phyloP scores from a whole-genome alignment of 1,140 invertebrate species.

The Dreissena polymorpha region DNA sequence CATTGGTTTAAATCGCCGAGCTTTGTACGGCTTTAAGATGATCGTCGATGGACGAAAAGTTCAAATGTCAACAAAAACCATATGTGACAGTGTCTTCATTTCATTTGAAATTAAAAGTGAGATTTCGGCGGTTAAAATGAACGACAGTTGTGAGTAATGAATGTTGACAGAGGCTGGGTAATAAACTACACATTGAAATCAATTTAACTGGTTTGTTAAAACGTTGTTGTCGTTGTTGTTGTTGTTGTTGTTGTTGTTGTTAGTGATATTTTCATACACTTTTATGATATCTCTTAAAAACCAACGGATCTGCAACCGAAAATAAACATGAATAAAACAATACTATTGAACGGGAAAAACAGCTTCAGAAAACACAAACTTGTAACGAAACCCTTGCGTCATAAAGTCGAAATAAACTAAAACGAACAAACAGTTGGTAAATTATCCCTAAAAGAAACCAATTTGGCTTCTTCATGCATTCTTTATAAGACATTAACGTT shows the following conservation, averaged over 20 bases:
- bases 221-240: no score
- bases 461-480: slow-evolving; percentile 44
- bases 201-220: no score
- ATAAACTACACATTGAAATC: no score
- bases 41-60: not conserved
- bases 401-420: slow-evolving; percentile 38
- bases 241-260: no score
- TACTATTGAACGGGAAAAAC: not conserved
- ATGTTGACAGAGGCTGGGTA: no score
- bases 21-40: slow-evolving; percentile 42
- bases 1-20: slow-evolving; percentile 10
- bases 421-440: slow-evolving; percentile 27
- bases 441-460: slow-evolving; percentile 37
- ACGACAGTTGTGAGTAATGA: no score
- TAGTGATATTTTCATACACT: no score
- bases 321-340: not conserved
- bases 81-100: slow-evolving; percentile 33
- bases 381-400: not conserved
- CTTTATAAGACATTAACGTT: slow-evolving; percentile 41
- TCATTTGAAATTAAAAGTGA: slow-evolving; percentile 35
- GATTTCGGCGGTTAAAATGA: not conserved
- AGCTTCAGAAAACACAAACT: not conserved
- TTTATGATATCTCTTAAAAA: no score
- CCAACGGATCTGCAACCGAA: no score
- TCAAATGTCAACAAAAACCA: slow-evolving; percentile 48